Evolutionary conservation across 53 echinoderm and acorn worm species (phyloP), one percentile per base, ranked within the genome.

Genomic region (Stichopus horrens): DNA sequence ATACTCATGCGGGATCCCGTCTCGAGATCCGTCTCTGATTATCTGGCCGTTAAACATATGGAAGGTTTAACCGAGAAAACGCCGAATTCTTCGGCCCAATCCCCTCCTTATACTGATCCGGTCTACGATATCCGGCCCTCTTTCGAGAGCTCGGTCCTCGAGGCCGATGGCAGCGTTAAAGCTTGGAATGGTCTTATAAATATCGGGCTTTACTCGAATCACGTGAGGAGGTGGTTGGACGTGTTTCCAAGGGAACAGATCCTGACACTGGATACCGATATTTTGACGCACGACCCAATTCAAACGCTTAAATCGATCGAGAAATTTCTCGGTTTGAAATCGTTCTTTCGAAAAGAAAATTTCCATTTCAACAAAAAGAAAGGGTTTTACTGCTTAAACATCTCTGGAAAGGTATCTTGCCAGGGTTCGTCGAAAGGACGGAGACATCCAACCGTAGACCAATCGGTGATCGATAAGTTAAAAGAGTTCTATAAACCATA

Each of bases 1-100:
- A n/a, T 87, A 14, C 21, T 87, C 7, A 11, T 87, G 21, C 23
- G 87, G 21, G 87, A 87, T 55, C 87, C 87, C 7, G 74, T 87
- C 18, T 37, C 74, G 73, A n/a, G 87, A 0, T 73, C 87, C 11
- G 74, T 87, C 8, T 87, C 87, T 7, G 87, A 87, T 19, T 87
- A 87, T 52, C 18, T 74, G 23, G 52, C 37, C 4, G 56, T 73
- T 9, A 20, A 53, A 53, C 23, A 73, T 22, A 52, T 52, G 87
- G 19, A 56, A 6, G 53, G 53, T 4, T 9, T 80, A n/a, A 80
- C 81, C 81, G 54, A 55, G 54, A 13, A 16, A 75, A 75, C 37
- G 4, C 21, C 21, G 9, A 9, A 37, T 23, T 80, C 81, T 51
- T 10, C 9, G 8, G 10, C 7, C 7, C 81, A 37, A 52, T 8